A percentile compares a stretch with the other conserved stretches of the same genome.
Evolutionary conservation across 2,113 vertebrate genomes (phyloP).

Genomic region (Elanoides forficatus): DNA sequence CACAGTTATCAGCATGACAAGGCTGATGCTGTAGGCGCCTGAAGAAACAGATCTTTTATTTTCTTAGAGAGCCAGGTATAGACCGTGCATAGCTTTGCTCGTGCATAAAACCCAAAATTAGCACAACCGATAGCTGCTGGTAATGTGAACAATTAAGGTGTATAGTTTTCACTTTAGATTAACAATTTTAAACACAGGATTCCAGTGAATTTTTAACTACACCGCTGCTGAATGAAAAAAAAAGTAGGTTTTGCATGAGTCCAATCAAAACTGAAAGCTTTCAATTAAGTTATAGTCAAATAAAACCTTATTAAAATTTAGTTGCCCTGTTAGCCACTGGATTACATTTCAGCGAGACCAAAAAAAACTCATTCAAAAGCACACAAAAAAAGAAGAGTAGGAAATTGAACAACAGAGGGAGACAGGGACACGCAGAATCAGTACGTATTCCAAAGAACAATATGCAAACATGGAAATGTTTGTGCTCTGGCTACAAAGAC

Average conservation of each 20-base stretch:
- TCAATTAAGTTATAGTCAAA: constrained; percentile 64
- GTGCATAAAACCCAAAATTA: not conserved
- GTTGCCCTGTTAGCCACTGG: constrained; percentile 29
- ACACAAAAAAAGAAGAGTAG: not conserved
- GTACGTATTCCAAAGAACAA: not conserved
- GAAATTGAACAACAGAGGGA: constrained; percentile 50
- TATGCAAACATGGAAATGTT: constrained; percentile 9
- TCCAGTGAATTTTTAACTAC: constrained; percentile 17
- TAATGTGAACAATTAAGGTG: not conserved
- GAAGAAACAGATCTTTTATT: not conserved
- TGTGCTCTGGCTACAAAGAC: constrained; percentile 48
- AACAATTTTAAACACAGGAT: not conserved
- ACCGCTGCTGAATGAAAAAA: not conserved
- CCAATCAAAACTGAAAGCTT: constrained; percentile 42
- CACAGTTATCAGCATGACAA: not conserved
- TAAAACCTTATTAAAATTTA: constrained; percentile 59
- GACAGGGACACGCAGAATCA: constrained; percentile 50
- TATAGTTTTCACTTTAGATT: not conserved
- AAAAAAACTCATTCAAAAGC: constrained; percentile 19
- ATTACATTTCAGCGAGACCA: not conserved
- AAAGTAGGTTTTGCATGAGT: constrained; percentile 13
- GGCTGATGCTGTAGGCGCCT: not conserved
- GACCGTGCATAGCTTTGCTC: not conserved
- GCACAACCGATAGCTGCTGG: not conserved
- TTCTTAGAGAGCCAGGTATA: not conserved